Evolutionary conservation across 2,888 invertebrate species (phyloP), one percentile per base, ranked within the genome.

Genomic region (Sialis fuliginosa): DNA sequence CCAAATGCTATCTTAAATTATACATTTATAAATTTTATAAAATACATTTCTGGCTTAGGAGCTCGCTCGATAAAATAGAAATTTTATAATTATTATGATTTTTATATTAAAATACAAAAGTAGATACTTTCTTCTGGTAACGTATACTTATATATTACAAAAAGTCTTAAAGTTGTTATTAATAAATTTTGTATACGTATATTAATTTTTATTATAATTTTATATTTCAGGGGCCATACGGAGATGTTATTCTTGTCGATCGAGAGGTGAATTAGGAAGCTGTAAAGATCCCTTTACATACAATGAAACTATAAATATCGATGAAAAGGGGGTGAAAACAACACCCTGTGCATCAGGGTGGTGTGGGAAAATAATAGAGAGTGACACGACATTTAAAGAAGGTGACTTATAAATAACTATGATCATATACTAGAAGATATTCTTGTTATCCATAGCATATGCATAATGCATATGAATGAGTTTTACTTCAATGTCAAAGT

Each of bases 341-440:
- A 75, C 81, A 8, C 84, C 86, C 0, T 91, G 91, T 57, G 83
- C 87, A 1, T 88, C 88, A 0, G 90, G 90, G 37, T 92, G 92
- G 92, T 92, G 92, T 59, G 87, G 85, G 30, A 92, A 92, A 69
- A 79, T 89, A 45, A 75, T 88, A 35, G 90, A 91, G 63, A 81
- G 82, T 48, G 80, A 79, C 54, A 81, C 81, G 55, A 69, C 81
- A 44, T 75, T 81, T 53, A 79, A 83, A 60, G 78, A 79, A 60
- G 89, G 88, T 85, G 65, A 62, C 55, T 54, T 33, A 39, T 44
- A 2, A 6, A 37, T 5, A 37, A 37, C n/a, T 35, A n/a, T 22
- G 10, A 12, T 46, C 7, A 40, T 42, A 30, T 5, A 32, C 39
- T 39, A 45, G 5, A 9, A 39, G 12, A 22, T 37, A 12, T 7